Evolutionary conservation across 1,140 invertebrate genomes (phyloP).

Genomic region (Fopius arisanus): DNA sequence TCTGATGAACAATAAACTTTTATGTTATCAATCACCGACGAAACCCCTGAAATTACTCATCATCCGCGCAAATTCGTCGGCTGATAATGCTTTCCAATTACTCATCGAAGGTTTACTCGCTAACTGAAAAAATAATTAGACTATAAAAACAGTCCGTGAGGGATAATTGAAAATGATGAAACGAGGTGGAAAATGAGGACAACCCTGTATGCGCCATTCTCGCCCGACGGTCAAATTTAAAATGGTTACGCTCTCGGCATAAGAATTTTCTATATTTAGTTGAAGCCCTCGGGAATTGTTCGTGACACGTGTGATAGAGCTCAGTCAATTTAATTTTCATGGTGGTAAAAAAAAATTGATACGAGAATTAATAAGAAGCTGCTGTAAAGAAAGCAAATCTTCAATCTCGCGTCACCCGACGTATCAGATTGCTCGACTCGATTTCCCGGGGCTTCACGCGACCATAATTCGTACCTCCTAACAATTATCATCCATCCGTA

Average conservation of each 20-base stretch:
- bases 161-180: conserved; percentile 3
- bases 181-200: background rate
- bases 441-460: conserved; percentile 4
- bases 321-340: background rate
- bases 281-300: background rate
- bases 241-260: background rate
- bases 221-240: background rate
- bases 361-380: background rate
- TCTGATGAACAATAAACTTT: too few species aligned
- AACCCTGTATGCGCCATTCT: background rate
- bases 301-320: background rate
- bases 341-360: background rate
- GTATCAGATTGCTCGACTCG: conserved; percentile 8
- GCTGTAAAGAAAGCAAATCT: background rate
- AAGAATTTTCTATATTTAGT: background rate
- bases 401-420: background rate
- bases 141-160: background rate
- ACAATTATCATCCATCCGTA: conserved; percentile 4
- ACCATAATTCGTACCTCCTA: background rate
- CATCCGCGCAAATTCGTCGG: too few species aligned
- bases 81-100: background rate
- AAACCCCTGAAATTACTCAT: too few species aligned
- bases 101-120: background rate
- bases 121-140: background rate
- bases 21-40: too few species aligned